Evolutionary conservation across 2,888 invertebrate species (phyloP), one percentile per base, ranked within the genome.

Genomic region (Anthophora plumipes): DNA sequence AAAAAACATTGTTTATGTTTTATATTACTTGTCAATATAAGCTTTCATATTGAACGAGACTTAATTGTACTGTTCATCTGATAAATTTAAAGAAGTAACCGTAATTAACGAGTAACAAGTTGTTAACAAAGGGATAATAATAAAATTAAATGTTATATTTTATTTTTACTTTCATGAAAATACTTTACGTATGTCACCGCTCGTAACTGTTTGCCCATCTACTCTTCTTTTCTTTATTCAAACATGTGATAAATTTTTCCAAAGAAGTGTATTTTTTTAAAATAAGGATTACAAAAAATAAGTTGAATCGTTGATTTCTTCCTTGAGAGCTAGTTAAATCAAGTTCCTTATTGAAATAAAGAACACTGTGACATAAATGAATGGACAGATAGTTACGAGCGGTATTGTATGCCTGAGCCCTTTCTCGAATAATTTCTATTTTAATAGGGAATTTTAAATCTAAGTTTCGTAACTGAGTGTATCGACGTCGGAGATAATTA

Each of bases 81-180:
- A 17, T 50, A 54, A 48, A 60, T 69, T 67, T 39, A 39, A 79
- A 14, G 22, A 50, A 48, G 37, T 72, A 14, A 14, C 25, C 52
- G 43, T 48, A 54, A 75, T 71, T 63, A 54, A 55, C n/a, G 46
- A 66, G 64, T 31, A 50, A 70, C 69, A 39, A 43, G 69, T 70
- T 61, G 61, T 70, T 76, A 52, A 82, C 39, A 48, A 60, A 55
- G 48, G 41, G 48, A 52, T 37, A 68, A 64, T 64, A 72, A 72
- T 72, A 72, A 82, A 68, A 72, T 54, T 57, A 25, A 60, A 25
- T 6, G 25, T 55, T 64, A 55, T 52, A 66, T 69, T 71, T 55
- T 54, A 69, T 43, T 77, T 77, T 59, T 60, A 55, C 55, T 52
- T 78, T 68, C n/a, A 11, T 74, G 20, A 14, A 59, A 60, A 59